Evolutionary conservation across 1,140 invertebrate genomes (phyloP), one percentile per base, ranked within the genome.

Genomic region (Dendrolimus kikuchii): DNA sequence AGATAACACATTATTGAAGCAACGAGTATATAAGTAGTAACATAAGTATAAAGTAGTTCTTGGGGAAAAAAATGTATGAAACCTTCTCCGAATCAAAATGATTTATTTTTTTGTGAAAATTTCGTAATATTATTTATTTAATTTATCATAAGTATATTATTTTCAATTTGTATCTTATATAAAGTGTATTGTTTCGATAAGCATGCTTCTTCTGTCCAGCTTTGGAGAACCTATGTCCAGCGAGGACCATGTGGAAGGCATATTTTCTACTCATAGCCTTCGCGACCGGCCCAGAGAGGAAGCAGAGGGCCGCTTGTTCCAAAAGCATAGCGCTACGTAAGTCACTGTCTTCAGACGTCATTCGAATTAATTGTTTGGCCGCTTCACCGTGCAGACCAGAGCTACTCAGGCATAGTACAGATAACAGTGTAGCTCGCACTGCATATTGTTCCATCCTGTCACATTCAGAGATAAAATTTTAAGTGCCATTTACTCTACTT

Each of bases 211-310:
- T 92, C 75, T 98, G 96, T 0, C 95, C 95, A 7, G 96, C 95
- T 83, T 99, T 98, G 4, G 94, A 94, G 80, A 92, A 99, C 53
- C 97, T 89, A 82, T 98, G 95, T 4, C 98, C 98, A 47, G 98
- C 96, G 8, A 99, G 88, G 10, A 99, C 96, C 89, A 97, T 94
- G 73, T 99, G 96, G 80, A 99, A 99, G n/a, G 97, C 95, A 82
- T 98, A 99, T 83, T 99, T 99, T 46, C 98, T 89, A 57, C 94
- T 91, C 92, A 96, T 95, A 5, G 81, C 71, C 46, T 72, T 78
- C 8, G 91, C 90, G 2, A 91, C 90, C 44, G 92, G 91, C 4
- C 89, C 86, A 5, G 89, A 91, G 37, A 99, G 88, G 76, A 97
- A 99, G 77, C 96, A 98, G 74, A 98, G 95, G 0, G 97, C 94